Base-by-base conservation (phyloP, 2,797 vertebrate species). In the Gymnocypris eckloni region DNA sequence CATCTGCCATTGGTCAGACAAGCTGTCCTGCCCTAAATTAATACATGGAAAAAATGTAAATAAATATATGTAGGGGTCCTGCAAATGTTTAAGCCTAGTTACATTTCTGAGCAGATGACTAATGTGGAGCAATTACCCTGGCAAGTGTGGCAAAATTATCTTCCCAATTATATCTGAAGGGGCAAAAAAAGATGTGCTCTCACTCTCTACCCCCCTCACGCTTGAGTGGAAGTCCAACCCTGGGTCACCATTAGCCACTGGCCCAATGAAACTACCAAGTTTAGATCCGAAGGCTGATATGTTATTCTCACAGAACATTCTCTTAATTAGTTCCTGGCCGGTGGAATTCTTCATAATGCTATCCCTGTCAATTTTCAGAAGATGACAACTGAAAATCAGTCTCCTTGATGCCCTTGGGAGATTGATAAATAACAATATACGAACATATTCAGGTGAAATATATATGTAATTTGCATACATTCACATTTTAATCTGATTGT, bases 121-220 rank as follows among this genome's bases (percentile, higher is more conserved):
- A 89, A 86, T 87, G 50, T 70, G 56, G 78, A 41, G 67, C 79
- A 72, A 89, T 88, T 90, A 88, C 54, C 28, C 79, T 72, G 78
- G 72, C 81, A 78, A 77, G 76, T 33, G 28, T 66, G 43, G 66
- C 64, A 48, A 86, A 45, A 83, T 83, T 88, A 86, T 85, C 54
- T 84, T 85, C 87, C 83, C 84, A 88, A 86, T 89, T 90, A 89
- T 41, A 81, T 86, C 52, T 73, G 6, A 73, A 79, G 78, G 84
- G 83, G 64, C 33, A 50, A 77, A 89, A 87, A 86, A 80, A 73
- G 61, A 59, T 64, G 48, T 20, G 45, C 67, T 84, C 67, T 25
- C 56, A 50, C 52, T 59, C 48, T 72, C 69, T 20, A 56, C 6
- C 50, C 11, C 69, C 61, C 79, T 85, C 41, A n/a, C 25, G 79